Conservation (phyloP, 2,113 vertebrate species). For the Alectura lathami region DNA sequence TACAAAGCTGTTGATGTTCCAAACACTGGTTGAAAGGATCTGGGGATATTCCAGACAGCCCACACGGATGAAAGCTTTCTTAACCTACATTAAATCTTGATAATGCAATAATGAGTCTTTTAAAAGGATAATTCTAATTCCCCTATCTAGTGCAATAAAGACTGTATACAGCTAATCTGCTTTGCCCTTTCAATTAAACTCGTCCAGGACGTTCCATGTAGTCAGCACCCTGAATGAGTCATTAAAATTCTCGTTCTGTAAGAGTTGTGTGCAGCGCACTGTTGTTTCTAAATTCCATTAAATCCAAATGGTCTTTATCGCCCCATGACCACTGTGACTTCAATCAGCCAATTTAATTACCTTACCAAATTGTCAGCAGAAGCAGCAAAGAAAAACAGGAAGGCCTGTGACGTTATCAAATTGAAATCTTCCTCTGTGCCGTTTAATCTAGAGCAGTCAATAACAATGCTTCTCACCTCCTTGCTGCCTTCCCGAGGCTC, state of each 20-base stretch:
- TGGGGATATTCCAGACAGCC: slow-evolving; percentile 60
- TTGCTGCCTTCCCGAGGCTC: slow-evolving; percentile 67
- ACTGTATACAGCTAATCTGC: slow-evolving; percentile 81
- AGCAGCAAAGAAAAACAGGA: slow-evolving; percentile 80
- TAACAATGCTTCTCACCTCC: slow-evolving; percentile 72
- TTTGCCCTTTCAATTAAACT: slow-evolving; percentile 87
- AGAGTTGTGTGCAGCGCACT: slow-evolving; percentile 78
- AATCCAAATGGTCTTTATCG: slow-evolving; percentile 86
- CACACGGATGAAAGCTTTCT: slow-evolving; percentile 70
- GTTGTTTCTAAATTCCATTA: slow-evolving; percentile 86
- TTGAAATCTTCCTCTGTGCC: slow-evolving; percentile 79
- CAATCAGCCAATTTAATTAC: slow-evolving; percentile 88
- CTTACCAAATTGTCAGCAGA: slow-evolving; percentile 83
- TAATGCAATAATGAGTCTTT: slow-evolving; percentile 84
- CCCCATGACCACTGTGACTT: slow-evolving; percentile 84
- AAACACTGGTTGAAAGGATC: slow-evolving; percentile 27
- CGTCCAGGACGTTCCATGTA: slow-evolving; percentile 78
- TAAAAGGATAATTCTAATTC: slow-evolving; percentile 83
- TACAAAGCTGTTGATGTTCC: slow-evolving; percentile 48
- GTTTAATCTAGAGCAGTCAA: slow-evolving; percentile 80
- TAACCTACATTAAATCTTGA: slow-evolving; percentile 84
- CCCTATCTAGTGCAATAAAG: slow-evolving; percentile 79
- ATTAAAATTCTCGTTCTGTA: slow-evolving; percentile 84
- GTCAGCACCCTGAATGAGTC: slow-evolving; percentile 81
- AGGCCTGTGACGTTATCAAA: slow-evolving; percentile 82